phyloP scores from a whole-genome alignment of 2,888 invertebrate genomes.

The Noctua janthina region DNA sequence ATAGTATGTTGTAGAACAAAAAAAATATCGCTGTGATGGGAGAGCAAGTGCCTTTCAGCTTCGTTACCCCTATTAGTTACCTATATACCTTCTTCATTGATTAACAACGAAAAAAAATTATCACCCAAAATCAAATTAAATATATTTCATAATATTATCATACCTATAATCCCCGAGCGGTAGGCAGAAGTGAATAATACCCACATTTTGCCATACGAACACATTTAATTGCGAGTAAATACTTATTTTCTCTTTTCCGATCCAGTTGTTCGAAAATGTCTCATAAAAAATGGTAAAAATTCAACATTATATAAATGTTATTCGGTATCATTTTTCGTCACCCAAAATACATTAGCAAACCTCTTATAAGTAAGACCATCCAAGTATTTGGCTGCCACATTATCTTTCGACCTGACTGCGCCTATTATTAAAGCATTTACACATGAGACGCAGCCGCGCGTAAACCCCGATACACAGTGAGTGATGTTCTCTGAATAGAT shows the following conservation, averaged over 20 bases:
- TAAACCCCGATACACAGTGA: constrained; percentile 69
- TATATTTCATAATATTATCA: background rate
- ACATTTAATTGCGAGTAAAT: background rate
- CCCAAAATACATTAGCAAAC: constrained; percentile 52
- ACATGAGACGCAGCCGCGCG: constrained; percentile 67
- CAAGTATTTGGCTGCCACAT: constrained; percentile 55
- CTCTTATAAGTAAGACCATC: constrained; percentile 41
- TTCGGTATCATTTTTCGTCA: background rate
- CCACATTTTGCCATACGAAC: background rate
- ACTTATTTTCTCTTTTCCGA: constrained; percentile 5
- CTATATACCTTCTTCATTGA: background rate
- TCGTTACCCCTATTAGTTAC: too few species aligned
- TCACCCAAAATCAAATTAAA: background rate
- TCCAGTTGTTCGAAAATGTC: background rate
- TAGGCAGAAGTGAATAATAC: background rate
- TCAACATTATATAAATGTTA: background rate
- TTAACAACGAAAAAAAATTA: background rate
- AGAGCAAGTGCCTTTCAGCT: too few species aligned
- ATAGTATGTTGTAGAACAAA: too few species aligned
- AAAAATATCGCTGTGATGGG: too few species aligned
- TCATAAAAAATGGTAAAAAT: constrained; percentile 13
- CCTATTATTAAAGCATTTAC: constrained; percentile 71
- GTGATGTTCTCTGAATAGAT: constrained; percentile 60
- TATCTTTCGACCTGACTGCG: constrained; percentile 75
- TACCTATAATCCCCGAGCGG: background rate